Conservation (phyloP, 92 coral and sea anemone genomes). For the Zoanthus sansibaricus region DNA sequence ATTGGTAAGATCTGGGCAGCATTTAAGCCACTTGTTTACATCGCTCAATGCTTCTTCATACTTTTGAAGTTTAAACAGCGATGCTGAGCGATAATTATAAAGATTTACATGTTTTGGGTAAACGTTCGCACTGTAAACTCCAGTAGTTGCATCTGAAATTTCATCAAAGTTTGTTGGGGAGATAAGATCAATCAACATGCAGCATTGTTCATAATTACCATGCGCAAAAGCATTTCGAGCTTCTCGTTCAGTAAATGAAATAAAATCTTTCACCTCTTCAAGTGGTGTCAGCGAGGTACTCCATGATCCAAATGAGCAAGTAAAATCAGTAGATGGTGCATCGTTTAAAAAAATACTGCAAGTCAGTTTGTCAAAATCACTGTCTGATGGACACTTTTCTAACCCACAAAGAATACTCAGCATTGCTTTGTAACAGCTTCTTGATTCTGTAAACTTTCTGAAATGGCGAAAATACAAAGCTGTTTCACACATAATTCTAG, state of each 20-base stretch:
- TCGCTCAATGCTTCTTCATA: background rate
- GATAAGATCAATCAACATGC: background rate
- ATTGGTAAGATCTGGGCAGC: background rate
- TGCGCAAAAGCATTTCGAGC: background rate
- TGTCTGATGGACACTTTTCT: background rate
- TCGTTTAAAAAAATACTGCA: background rate
- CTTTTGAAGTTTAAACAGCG: background rate
- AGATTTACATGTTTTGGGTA: background rate
- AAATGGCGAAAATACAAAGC: conserved; percentile 11
- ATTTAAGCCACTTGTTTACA: background rate
- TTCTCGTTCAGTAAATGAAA: background rate
- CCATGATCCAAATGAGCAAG: background rate
- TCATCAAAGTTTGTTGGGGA: background rate
- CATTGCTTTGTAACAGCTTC: conserved; percentile 3
- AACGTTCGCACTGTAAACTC: background rate
- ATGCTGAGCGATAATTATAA: conserved; percentile 20
- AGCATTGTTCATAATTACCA: background rate
- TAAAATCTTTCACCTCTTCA: background rate
- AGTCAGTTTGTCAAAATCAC: conserved; percentile 23
- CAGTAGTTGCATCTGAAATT: too few species aligned
- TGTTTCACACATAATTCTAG: conserved; percentile 30
- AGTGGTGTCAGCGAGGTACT: background rate
- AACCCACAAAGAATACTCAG: conserved; percentile 2
- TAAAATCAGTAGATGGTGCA: background rate
- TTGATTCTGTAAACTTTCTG: background rate